A percentile compares a stretch with the other conserved stretches of the same genome.
These are phyloP conservation scores for Melanotaenia boesemani DNA, from an alignment of 2,797 vertebrate genomes.

Conservation along the genomic window DNA sequence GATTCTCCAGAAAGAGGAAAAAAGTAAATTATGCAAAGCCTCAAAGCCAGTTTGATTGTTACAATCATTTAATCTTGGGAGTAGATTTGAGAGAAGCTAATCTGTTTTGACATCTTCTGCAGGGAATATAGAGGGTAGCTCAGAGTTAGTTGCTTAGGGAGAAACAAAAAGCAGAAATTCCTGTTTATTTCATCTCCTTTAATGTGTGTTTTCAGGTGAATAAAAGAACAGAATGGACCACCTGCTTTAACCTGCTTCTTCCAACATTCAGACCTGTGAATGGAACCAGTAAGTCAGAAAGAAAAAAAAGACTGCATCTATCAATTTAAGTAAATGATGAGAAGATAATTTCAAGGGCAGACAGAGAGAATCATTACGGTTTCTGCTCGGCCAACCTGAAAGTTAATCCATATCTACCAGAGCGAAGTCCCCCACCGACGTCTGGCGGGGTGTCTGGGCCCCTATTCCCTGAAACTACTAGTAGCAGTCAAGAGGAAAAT, in stretches of 20 bases:
- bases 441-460: slow-evolving; percentile 52
- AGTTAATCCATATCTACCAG: slow-evolving; percentile 76
- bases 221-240: slow-evolving; percentile 16
- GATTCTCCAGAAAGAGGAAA: slow-evolving; percentile 50
- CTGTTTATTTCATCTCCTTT: slow-evolving; percentile 7
- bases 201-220: slow-evolving; percentile 26
- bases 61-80: slow-evolving; percentile 75
- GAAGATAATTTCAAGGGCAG: slow-evolving; percentile 80
- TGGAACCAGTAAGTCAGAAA: slow-evolving; percentile 61
- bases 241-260: slow-evolving; percentile 38
- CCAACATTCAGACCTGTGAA: slow-evolving; percentile 60
- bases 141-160: slow-evolving; percentile 42
- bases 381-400: slow-evolving; percentile 80
- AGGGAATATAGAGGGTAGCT: slow-evolving; percentile 46
- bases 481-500: slow-evolving; percentile 60
- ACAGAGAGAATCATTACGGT: slow-evolving; percentile 75
- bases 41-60: slow-evolving; percentile 76
- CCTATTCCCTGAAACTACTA: slow-evolving; percentile 37
- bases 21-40: slow-evolving; percentile 74
- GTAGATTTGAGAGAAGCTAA: slow-evolving; percentile 71
- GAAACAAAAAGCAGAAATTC: slow-evolving; percentile 17
- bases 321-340: slow-evolving; percentile 75
- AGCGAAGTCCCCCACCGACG: slow-evolving; percentile 46
- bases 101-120: slow-evolving; percentile 74
- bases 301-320: slow-evolving; percentile 58